Percentiles rank a stretch among this genome's conserved stretches.
phyloP scores from a whole-genome alignment of 2,888 invertebrate species.

The Hirtodrosophila cameraria region DNA sequence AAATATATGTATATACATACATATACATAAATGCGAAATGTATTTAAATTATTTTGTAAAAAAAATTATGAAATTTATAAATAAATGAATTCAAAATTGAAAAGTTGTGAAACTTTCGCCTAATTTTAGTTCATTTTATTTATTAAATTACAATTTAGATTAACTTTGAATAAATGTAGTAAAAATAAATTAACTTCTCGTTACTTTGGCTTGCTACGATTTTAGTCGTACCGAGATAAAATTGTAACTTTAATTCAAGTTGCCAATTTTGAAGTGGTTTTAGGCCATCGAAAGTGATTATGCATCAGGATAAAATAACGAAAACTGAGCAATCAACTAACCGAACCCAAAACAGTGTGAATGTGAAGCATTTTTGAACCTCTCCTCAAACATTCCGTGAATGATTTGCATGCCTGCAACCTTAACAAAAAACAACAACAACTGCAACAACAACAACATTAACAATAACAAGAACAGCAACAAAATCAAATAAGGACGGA shows the following conservation, averaged over 20 bases:
- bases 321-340: slow-evolving; percentile 15
- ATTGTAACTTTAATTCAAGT: slow-evolving; percentile 14
- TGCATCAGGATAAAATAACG: slow-evolving; percentile 23
- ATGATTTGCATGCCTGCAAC: slow-evolving; percentile 71
- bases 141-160: no score
- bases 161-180: no score
- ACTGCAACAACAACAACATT: slow-evolving; percentile 28
- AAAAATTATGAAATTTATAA: no score
- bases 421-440: slow-evolving; percentile 24
- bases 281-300: slow-evolving; percentile 50
- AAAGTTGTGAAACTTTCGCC: no score
- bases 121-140: no score
- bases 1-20: no score
- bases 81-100: no score
- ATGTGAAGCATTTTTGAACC: slow-evolving; percentile 50
- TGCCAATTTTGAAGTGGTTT: slow-evolving; percentile 49
- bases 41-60: no score
- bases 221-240: slow-evolving; percentile 8
- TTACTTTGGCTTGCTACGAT: background rate
- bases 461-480: slow-evolving; percentile 14
- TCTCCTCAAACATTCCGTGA: slow-evolving; percentile 59
- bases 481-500: slow-evolving; percentile 44
- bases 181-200: no score
- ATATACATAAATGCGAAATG: no score
- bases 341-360: slow-evolving; percentile 46